These are phyloP conservation scores for Dendrocincla fuliginosa DNA, from an alignment of 2,797 vertebrate species.

Conservation along the genomic window DNA sequence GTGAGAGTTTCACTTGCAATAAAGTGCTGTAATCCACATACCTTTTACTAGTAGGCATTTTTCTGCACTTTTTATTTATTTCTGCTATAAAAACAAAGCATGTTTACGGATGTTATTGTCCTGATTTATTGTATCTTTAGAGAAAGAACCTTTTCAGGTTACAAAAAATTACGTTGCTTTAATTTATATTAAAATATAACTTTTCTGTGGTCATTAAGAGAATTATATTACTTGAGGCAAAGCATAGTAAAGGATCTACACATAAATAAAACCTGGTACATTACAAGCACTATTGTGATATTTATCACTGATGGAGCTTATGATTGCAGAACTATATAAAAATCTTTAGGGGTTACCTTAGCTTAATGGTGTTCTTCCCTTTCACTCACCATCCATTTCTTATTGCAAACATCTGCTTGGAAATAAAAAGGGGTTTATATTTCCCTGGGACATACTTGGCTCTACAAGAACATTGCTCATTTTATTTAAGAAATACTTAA, in stretches of 20 bases:
- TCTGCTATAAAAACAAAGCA: conserved; percentile 30
- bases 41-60: neutral
- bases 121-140: conserved; percentile 19
- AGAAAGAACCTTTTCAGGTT: conserved; percentile 27
- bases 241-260: conserved; percentile 41
- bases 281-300: conserved; percentile 67
- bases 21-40: neutral
- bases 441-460: conserved; percentile 80
- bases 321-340: conserved; percentile 75
- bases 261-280: conserved; percentile 75
- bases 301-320: conserved; percentile 75
- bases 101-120: conserved; percentile 55
- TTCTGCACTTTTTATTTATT: neutral
- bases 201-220: conserved; percentile 44
- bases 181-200: conserved; percentile 33
- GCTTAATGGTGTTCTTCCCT: conserved; percentile 77
- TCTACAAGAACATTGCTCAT: conserved; percentile 72
- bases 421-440: conserved; percentile 80
- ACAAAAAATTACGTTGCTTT: conserved; percentile 8
- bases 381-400: conserved; percentile 81
- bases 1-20: neutral
- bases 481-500: conserved; percentile 79
- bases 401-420: conserved; percentile 87
- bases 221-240: conserved; percentile 61
- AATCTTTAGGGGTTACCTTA: conserved; percentile 78